Base-by-base conservation (phyloP, 2,797 vertebrate genomes). In the Miichthys miiuy region DNA sequence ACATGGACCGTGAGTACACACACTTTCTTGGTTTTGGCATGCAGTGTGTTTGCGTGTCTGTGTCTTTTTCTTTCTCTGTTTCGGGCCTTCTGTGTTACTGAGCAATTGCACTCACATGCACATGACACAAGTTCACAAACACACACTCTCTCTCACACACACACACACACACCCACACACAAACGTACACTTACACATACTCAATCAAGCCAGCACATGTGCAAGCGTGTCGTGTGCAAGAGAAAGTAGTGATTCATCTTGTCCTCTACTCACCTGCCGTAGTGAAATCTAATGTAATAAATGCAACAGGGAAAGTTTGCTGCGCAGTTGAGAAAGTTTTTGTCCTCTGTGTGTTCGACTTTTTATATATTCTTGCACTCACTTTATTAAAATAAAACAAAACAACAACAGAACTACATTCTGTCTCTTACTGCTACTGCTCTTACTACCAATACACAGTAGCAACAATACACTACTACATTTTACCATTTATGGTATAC, bases 1-100 rank as follows among this genome's bases (percentile, higher is more conserved):
- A 99, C 98, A 88, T 99, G 98, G 98, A 99, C 98, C 73, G 98
- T 99, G 95, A 99, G 98, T 98, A 93, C 80, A 82, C 47, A 65
- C 63, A 61, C 79, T 82, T 79, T 82, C 66, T 77, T 69, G 48
- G 41, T 63, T 76, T 74, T 62, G 47, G 48, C n/a, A 17, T 71
- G 62, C 56, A 75, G 54, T 63, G 47, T 44, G 14, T 66, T 30
- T 58, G 50, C 50, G 20, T 46, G 51, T 48, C 54, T 41, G 66
- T 46, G 77, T 30, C 55, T 68, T 57, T 48, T 34, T 56, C 44
- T 62, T 57, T 60, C 25, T 41, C 6, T 48, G 16, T 66, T 23
- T 81, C 21, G 27, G n/a, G 4, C n/a, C 82, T 20, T 57, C 23
- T 41, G 48, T 69, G 54, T 80, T 61, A 38, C 44, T 27, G 42